These are phyloP conservation scores for Conistra vaccinii DNA, from an alignment of 2,888 invertebrate species.

Conservation along the genomic window DNA sequence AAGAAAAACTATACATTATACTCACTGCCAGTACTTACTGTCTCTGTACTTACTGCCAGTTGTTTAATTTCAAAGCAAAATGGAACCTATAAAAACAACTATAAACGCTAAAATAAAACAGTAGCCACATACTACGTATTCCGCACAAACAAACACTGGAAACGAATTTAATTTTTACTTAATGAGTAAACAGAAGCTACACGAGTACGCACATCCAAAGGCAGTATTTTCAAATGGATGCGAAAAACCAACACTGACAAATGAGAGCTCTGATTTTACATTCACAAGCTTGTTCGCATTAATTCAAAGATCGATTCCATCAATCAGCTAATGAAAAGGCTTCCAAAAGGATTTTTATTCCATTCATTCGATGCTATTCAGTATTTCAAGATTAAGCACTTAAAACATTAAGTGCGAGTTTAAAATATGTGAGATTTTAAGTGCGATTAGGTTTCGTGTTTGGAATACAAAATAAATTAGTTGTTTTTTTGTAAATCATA, in stretches of 20 bases:
- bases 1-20: neutral
- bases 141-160: slow-evolving; percentile 14
- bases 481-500: slow-evolving; percentile 9
- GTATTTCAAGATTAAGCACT: slow-evolving; percentile 67
- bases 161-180: slow-evolving; percentile 39
- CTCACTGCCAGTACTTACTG: neutral
- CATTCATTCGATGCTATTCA: slow-evolving; percentile 70
- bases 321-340: slow-evolving; percentile 76
- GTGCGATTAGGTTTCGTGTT: slow-evolving; percentile 27
- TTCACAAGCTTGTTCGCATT: slow-evolving; percentile 70
- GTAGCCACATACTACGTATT: neutral
- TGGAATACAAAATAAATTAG: neutral
- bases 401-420: slow-evolving; percentile 55
- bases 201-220: slow-evolving; percentile 32
- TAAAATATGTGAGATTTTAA: slow-evolving; percentile 46
- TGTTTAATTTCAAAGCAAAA: slow-evolving; percentile 16
- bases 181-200: slow-evolving; percentile 59
- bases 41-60: neutral
- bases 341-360: slow-evolving; percentile 70
- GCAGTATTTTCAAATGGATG: slow-evolving; percentile 58
- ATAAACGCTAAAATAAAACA: slow-evolving; percentile 16
- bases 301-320: slow-evolving; percentile 71
- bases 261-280: slow-evolving; percentile 71
- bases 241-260: slow-evolving; percentile 70
- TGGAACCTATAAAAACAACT: neutral